These are phyloP conservation scores for Orchestes rusci DNA, from an alignment of 2,888 invertebrate genomes.

Conservation along the genomic window DNA sequence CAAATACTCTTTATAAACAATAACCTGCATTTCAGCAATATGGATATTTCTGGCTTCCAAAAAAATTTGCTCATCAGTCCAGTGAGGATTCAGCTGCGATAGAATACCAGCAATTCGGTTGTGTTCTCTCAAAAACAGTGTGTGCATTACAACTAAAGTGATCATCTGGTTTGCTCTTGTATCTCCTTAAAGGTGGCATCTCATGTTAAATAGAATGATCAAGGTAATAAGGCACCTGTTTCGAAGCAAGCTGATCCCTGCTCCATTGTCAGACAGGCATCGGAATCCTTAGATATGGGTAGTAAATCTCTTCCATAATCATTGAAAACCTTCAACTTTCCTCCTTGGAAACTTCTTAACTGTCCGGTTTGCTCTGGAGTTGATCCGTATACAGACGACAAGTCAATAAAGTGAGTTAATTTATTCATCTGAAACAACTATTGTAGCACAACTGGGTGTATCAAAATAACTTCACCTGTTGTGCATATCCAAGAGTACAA, in stretches of 20 bases:
- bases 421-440: constrained; percentile 57
- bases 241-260: constrained; percentile 61
- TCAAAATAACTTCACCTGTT: constrained; percentile 48
- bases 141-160: constrained; percentile 65
- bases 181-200: constrained; percentile 52
- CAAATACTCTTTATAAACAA: constrained; percentile 74
- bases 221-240: constrained; percentile 46
- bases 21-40: constrained; percentile 70
- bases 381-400: constrained; percentile 69
- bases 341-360: constrained; percentile 55
- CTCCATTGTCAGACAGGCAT: constrained; percentile 56
- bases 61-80: constrained; percentile 66
- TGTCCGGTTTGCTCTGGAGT: constrained; percentile 50
- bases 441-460: too few species aligned
- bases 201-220: not conserved
- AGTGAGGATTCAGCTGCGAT: constrained; percentile 60
- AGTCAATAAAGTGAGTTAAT: constrained; percentile 65
- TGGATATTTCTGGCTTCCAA: constrained; percentile 67
- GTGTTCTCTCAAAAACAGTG: constrained; percentile 71
- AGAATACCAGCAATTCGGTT: constrained; percentile 65
- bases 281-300: constrained; percentile 55
- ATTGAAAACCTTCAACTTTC: constrained; percentile 56
- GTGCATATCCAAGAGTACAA: constrained; percentile 63
- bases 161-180: constrained; percentile 71
- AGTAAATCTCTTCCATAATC: constrained; percentile 61